Percentiles rank a stretch among this genome's conserved stretches.
These are phyloP conservation scores for Scaptodrosophila lebanonensis DNA, from an alignment of 1,140 invertebrate genomes.

Conservation along the genomic window DNA sequence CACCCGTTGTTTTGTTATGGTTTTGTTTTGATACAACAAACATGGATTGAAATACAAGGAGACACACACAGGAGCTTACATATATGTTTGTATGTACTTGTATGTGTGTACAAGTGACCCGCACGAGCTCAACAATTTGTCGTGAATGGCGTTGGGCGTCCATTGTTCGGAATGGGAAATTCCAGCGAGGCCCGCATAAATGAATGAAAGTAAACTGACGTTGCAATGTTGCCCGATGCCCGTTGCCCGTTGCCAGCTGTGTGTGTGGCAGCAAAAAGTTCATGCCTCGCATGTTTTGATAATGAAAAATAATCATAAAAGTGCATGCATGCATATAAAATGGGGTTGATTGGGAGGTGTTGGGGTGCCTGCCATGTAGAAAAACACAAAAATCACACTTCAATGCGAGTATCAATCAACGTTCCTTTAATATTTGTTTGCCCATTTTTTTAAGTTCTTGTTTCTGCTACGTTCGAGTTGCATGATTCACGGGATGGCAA, in stretches of 20 bases:
- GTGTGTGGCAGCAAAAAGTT: slow-evolving; percentile 1
- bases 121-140: slow-evolving; percentile 62
- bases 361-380: too few relatives aligned
- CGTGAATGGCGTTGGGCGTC: slow-evolving; percentile 28
- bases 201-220: not conserved
- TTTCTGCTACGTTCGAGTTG: too few relatives aligned
- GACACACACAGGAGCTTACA: slow-evolving; percentile 12
- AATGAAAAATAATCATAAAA: slow-evolving; percentile 62
- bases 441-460: too few relatives aligned
- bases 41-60: slow-evolving; percentile 21
- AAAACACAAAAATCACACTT: too few relatives aligned
- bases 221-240: slow-evolving; percentile 15
- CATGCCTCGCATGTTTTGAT: slow-evolving; percentile 36
- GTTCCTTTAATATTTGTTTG: too few relatives aligned
- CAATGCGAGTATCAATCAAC: too few relatives aligned
- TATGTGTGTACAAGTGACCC: too few relatives aligned
- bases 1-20: too few relatives aligned
- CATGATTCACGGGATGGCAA: too few relatives aligned
- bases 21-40: slow-evolving; percentile 9
- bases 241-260: not conserved
- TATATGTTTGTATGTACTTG: slow-evolving; percentile 2
- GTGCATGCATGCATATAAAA: slow-evolving; percentile 7
- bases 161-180: slow-evolving; percentile 4
- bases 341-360: too few relatives aligned
- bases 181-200: not conserved